A percentile compares a stretch with the other conserved stretches of the same genome.
phyloP scores from a whole-genome alignment of 2,888 invertebrate species.

The Polymixis flavicincta region DNA sequence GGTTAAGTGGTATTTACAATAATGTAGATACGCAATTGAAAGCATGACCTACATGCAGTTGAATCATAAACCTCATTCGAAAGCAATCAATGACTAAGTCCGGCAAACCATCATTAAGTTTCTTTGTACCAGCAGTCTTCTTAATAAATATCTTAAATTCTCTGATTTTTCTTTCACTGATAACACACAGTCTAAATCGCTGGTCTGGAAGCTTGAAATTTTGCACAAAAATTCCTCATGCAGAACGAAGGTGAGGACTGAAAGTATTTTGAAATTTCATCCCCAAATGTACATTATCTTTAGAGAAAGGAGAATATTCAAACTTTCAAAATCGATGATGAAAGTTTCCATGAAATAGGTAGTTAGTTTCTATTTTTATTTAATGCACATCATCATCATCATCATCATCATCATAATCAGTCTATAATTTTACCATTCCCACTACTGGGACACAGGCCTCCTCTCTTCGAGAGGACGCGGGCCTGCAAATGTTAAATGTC shows the following conservation, averaged over 20 bases:
- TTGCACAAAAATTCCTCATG: background rate
- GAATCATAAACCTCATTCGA: constrained; percentile 34
- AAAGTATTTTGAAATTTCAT: background rate
- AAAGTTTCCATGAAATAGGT: no score
- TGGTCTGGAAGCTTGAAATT: background rate
- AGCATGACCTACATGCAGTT: constrained; percentile 5
- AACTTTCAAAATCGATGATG: no score
- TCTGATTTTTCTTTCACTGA: background rate
- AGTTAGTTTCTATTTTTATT: no score
- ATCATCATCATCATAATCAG: no score
- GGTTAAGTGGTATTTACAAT: constrained; percentile 1
- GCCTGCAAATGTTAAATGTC: no score
- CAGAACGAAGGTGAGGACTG: background rate
- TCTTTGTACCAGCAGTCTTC: background rate
- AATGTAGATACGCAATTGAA: constrained; percentile 18
- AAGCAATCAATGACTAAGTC: constrained; percentile 12
- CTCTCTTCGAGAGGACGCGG: no score
- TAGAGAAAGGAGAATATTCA: no score
- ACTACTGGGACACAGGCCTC: no score
- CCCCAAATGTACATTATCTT: no score
- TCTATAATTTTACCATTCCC: no score
- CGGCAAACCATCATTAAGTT: constrained; percentile 11
- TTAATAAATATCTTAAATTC: background rate
- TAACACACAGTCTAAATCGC: background rate
- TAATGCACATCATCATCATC: no score